A percentile compares a stretch with the other conserved stretches of the same genome.
Evolutionary conservation across 2,888 invertebrate species (phyloP).

Genomic region (Neoascia interrupta): DNA sequence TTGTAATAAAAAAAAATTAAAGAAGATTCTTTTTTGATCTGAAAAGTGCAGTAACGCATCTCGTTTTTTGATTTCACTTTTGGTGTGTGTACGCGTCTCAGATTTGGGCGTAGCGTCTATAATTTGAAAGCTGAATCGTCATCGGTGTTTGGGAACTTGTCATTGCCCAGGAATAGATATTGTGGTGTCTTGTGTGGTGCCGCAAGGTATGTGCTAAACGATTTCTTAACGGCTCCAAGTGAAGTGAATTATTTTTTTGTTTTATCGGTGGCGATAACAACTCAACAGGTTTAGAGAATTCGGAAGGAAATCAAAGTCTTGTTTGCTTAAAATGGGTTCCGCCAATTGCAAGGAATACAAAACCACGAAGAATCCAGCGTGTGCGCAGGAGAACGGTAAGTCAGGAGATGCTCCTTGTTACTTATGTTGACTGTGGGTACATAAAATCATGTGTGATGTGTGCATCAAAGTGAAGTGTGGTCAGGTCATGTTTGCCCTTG

Average conservation of each 20-base stretch:
- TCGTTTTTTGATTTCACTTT: background rate
- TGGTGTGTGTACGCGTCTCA: background rate
- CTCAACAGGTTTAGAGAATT: conserved; percentile 51
- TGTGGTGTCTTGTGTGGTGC: conserved; percentile 9
- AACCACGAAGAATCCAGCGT: conserved; percentile 70
- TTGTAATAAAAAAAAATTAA: conserved; percentile 5
- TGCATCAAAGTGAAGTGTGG: conserved; percentile 23
- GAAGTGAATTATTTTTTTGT: too few species aligned
- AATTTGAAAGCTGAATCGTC: conserved; percentile 41
- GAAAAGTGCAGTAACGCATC: conserved; percentile 33
- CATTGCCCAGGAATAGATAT: conserved; percentile 3
- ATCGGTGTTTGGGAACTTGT: conserved; percentile 32
- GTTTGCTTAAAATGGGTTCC: conserved; percentile 74
- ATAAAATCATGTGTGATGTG: conserved; percentile 1
- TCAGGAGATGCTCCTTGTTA: conserved; percentile 16
- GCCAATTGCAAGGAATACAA: conserved; percentile 78
- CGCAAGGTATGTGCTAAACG: conserved; percentile 35
- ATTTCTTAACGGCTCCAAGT: background rate
- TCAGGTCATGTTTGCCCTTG: conserved; percentile 28
- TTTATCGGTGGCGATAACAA: too few species aligned
- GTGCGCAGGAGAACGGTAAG: conserved; percentile 66
- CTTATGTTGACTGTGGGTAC: background rate
- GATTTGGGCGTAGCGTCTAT: conserved; percentile 42
- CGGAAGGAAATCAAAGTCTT: background rate
- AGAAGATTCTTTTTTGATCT: conserved; percentile 14